phyloP scores from a whole-genome alignment of 2,113 vertebrate genomes.

The Corydoras sp. region DNA sequence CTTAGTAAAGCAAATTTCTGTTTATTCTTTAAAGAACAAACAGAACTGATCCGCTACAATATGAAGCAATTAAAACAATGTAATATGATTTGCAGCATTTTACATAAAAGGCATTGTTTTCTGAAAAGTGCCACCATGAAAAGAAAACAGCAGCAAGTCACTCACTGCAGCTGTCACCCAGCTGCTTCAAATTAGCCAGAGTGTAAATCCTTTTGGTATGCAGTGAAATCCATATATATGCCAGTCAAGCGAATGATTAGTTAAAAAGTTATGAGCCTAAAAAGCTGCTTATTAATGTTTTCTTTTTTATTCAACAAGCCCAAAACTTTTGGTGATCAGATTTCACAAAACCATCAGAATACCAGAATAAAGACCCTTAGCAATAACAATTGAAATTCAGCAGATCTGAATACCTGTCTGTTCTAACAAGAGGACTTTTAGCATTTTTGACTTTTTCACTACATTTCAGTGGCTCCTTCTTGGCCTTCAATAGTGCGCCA shows the following conservation, averaged over 20 bases:
- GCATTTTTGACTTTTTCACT: neutral
- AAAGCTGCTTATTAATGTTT: slow-evolving; percentile 5
- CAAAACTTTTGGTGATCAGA: no score
- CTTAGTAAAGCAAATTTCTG: no score
- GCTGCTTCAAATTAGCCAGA: slow-evolving; percentile 33
- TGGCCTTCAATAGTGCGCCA: slow-evolving; percentile 14
- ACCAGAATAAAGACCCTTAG: no score
- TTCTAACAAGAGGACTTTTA: no score
- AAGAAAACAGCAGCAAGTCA: neutral
- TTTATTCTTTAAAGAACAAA: no score
- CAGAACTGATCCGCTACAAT: neutral
- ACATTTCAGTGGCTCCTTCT: slow-evolving; percentile 12
- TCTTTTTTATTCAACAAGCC: neutral
- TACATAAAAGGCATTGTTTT: neutral
- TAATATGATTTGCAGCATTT: neutral
- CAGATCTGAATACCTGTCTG: no score
- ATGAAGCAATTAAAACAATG: neutral
- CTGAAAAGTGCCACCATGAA: slow-evolving; percentile 9
- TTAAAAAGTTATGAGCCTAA: slow-evolving; percentile 31
- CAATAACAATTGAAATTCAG: no score
- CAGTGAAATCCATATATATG: slow-evolving; percentile 26
- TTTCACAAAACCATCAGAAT: no score
- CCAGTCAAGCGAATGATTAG: slow-evolving; percentile 30
- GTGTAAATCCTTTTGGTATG: slow-evolving; percentile 25
- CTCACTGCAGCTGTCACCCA: slow-evolving; percentile 19